Percentiles rank a stretch among this genome's conserved stretches.
Conservation (phyloP, 1,140 invertebrate genomes). For the Trichogramma pretiosum region DNA sequence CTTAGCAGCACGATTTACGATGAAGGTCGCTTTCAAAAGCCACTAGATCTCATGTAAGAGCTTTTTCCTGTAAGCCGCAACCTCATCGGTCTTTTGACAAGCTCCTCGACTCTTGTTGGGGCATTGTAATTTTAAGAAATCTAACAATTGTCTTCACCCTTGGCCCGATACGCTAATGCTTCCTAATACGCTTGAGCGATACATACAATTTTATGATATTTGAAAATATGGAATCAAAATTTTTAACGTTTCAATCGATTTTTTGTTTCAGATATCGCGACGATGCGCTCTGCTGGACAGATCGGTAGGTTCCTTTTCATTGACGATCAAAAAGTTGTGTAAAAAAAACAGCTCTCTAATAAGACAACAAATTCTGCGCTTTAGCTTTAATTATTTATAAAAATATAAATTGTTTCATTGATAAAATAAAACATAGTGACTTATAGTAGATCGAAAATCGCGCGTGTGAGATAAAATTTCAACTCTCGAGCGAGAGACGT, state of each 20-base stretch:
- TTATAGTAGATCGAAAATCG: too few relatives aligned
- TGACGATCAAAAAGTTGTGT: too few relatives aligned
- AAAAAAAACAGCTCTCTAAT: too few relatives aligned
- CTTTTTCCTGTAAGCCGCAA: constrained; percentile 47
- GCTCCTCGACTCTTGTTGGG: not conserved
- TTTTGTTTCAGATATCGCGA: constrained; percentile 60
- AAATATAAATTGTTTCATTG: too few relatives aligned
- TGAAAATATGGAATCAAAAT: constrained; percentile 8
- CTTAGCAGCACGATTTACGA: constrained; percentile 42
- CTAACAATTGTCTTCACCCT: too few relatives aligned
- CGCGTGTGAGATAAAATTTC: constrained; percentile 20
- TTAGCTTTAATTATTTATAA: too few relatives aligned
- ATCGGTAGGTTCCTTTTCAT: constrained; percentile 63
- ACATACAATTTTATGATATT: not conserved
- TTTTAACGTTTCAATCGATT: constrained; percentile 18
- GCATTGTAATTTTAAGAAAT: too few relatives aligned
- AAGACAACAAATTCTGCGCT: too few relatives aligned
- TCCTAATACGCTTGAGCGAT: too few relatives aligned
- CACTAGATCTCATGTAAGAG: constrained; percentile 43
- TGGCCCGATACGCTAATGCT: too few relatives aligned
- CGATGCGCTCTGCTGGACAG: constrained; percentile 67
- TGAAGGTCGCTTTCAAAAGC: constrained; percentile 40
- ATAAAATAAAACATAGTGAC: too few relatives aligned
- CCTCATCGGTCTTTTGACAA: constrained; percentile 28
- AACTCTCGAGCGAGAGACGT: constrained; percentile 18